Conservation (phyloP, 2,888 invertebrate species). For the Apamea sordens region DNA sequence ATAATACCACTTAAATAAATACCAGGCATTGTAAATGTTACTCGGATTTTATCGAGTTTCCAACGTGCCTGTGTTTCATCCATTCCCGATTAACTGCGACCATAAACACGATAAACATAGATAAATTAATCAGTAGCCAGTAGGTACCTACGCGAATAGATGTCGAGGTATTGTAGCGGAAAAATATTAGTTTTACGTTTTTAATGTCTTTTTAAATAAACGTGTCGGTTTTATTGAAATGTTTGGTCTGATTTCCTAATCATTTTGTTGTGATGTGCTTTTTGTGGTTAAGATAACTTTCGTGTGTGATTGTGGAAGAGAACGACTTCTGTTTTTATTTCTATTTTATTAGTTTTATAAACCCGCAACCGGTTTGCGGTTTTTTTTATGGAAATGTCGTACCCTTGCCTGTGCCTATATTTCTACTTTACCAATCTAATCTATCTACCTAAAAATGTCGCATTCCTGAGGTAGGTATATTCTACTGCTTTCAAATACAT, state of each 20-base stretch:
- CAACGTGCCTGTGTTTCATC: slow-evolving; percentile 84
- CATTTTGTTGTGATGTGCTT: slow-evolving; percentile 45
- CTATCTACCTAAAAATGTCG: too few relatives aligned
- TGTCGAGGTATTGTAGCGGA: slow-evolving; percentile 58
- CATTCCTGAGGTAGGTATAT: neutral
- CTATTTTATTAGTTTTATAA: neutral
- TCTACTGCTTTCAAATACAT: neutral
- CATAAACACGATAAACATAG: slow-evolving; percentile 83
- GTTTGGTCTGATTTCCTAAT: slow-evolving; percentile 62
- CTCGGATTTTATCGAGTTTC: slow-evolving; percentile 85
- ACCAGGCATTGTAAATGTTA: slow-evolving; percentile 78
- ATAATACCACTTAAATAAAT: slow-evolving; percentile 88
- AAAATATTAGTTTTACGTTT: slow-evolving; percentile 68
- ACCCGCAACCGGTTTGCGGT: neutral
- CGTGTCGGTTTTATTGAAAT: slow-evolving; percentile 52
- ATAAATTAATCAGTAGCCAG: slow-evolving; percentile 84
- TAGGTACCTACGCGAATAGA: slow-evolving; percentile 71
- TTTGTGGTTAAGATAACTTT: slow-evolving; percentile 47
- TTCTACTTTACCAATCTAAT: neutral
- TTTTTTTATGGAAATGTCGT: neutral
- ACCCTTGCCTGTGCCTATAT: neutral
- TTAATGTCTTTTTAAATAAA: slow-evolving; percentile 55
- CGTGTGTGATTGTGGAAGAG: slow-evolving; percentile 11
- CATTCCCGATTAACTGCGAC: slow-evolving; percentile 80
- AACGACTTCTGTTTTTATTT: neutral